Conservation (phyloP, 1,140 invertebrate species). For the Lucilia sericata region DNA sequence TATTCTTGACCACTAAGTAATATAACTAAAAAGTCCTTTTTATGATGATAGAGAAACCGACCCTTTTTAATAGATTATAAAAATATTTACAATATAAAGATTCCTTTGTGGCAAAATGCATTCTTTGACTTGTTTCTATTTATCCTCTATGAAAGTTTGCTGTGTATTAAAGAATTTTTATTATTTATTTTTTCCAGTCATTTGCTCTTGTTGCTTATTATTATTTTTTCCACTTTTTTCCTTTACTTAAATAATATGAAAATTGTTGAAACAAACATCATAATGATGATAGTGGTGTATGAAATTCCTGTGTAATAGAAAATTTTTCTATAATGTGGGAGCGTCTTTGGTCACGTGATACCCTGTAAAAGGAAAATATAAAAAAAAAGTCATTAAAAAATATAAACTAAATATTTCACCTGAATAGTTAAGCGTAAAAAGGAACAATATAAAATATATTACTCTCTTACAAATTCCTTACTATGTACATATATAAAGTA, state of each 20-base stretch:
- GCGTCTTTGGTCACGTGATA: constrained; percentile 15
- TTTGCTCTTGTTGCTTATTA: constrained; percentile 10
- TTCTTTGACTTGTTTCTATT: neutral
- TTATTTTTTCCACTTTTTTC: neutral
- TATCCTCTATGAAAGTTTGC: neutral
- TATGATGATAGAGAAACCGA: neutral
- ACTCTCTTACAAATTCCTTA: neutral
- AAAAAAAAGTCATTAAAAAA: neutral
- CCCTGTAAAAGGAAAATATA: neutral
- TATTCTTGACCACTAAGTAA: neutral
- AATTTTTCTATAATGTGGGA: neutral
- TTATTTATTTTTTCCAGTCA: constrained; percentile 11
- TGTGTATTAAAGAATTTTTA: constrained; percentile 1
- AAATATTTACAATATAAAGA: constrained; percentile 25
- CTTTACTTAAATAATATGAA: neutral
- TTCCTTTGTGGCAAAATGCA: constrained; percentile 16
- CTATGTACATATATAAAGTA: neutral
- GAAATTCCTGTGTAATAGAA: constrained; percentile 10
- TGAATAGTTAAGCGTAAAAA: neutral
- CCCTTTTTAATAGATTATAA: constrained; percentile 13
- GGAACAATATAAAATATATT: neutral
- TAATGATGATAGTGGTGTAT: neutral
- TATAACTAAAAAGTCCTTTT: neutral
- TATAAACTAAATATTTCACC: constrained; percentile 8
- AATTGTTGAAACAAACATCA: neutral